Percentiles rank a stretch among this genome's conserved stretches.
Conservation (phyloP, 92 coral and sea anemone species). For the Nematostella vectensis region DNA sequence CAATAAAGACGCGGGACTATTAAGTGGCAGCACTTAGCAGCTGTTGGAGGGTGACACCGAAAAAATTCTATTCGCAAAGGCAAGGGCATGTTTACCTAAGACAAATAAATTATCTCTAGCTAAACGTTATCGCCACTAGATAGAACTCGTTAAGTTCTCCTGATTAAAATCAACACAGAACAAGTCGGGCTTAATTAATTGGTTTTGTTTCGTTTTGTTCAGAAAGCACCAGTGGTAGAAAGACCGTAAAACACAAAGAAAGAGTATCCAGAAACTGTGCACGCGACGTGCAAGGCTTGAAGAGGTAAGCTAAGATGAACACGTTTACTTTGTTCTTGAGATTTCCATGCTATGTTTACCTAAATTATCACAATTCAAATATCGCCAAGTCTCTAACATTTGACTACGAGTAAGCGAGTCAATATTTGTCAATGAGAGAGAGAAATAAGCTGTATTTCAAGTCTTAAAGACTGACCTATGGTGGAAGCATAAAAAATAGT, state of each 20-base stretch:
- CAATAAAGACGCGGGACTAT: constrained; percentile 8
- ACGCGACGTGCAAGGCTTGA: too few species aligned
- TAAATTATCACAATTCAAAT: too few species aligned
- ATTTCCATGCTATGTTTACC: neutral
- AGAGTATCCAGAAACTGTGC: neutral
- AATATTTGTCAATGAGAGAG: too few species aligned
- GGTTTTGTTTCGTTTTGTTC: constrained; percentile 1
- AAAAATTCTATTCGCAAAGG: constrained; percentile 6
- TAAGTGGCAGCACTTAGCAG: constrained; percentile 27
- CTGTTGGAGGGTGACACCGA: constrained; percentile 10
- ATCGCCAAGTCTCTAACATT: too few species aligned
- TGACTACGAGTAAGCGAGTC: too few species aligned
- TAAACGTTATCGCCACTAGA: constrained; percentile 16
- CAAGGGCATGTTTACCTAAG: constrained; percentile 18
- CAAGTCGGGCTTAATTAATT: neutral
- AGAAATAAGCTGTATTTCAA: too few species aligned
- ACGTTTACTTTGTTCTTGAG: constrained; percentile 1
- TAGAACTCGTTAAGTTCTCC: constrained; percentile 5
- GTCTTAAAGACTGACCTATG: too few species aligned
- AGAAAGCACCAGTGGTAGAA: too few species aligned
- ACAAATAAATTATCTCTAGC: constrained; percentile 9
- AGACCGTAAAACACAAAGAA: neutral
- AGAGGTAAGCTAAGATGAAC: neutral
- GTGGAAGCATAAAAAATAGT: too few species aligned
- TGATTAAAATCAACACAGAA: constrained; percentile 4